These are phyloP conservation scores for Leucoraja erinaceus DNA, from an alignment of 2,113 vertebrate species.

Conservation along the genomic window DNA sequence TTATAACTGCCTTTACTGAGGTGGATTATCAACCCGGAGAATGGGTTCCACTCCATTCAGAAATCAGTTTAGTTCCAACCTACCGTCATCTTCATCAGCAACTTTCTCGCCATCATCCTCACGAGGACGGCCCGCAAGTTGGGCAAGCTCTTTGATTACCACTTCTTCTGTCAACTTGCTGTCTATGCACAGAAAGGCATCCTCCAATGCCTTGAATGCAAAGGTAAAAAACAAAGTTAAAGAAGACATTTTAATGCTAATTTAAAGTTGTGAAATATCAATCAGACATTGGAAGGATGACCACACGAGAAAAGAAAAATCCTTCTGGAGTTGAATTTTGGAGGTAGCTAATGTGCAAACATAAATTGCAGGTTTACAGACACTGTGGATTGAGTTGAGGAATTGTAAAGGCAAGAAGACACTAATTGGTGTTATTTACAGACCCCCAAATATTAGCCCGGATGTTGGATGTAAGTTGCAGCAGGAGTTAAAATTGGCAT, in stretches of 20 bases:
- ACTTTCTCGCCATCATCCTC: conserved; percentile 80
- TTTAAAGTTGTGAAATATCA: neutral
- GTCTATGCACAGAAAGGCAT: conserved; percentile 92
- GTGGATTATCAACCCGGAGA: neutral
- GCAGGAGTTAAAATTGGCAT: too few relatives aligned
- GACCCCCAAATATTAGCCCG: too few relatives aligned
- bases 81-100: conserved; percentile 94
- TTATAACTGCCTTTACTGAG: neutral
- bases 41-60: neutral
- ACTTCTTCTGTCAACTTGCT: conserved; percentile 83
- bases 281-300: neutral
- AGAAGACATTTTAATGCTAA: neutral
- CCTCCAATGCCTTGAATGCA: conserved; percentile 76
- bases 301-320: neutral
- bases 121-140: conserved; percentile 83
- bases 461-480: too few relatives aligned
- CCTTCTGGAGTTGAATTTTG: neutral
- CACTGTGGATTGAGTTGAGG: too few relatives aligned
- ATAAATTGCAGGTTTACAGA: too few relatives aligned
- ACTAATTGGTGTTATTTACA: too few relatives aligned
- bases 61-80: conserved; percentile 46
- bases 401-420: too few relatives aligned
- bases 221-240: conserved; percentile 40
- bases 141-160: conserved; percentile 87
- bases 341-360: neutral